Conservation (phyloP, 2,888 invertebrate species). For the Athripsodes cinereus region DNA sequence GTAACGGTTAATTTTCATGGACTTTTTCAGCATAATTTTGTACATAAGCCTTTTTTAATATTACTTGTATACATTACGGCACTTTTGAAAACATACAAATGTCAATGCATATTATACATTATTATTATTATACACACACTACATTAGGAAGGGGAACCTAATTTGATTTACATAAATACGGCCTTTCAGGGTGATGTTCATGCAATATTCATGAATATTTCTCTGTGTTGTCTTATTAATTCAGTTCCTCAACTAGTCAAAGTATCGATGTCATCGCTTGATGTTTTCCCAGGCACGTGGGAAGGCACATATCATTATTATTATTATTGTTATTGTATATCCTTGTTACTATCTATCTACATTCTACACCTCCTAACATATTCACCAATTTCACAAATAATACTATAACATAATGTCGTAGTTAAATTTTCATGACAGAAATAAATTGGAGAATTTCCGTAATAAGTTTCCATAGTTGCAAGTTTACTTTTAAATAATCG, state of each 20-base stretch:
- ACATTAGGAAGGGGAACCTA: conserved; percentile 23
- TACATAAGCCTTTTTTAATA: not conserved
- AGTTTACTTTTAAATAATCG: too few species aligned
- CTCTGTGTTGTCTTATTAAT: conserved; percentile 26
- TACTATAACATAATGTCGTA: too few species aligned
- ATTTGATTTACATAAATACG: conserved; percentile 27
- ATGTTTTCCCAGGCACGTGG: conserved; percentile 17
- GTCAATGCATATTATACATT: conserved; percentile 9
- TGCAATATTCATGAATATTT: conserved; percentile 27
- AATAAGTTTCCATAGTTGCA: too few species aligned
- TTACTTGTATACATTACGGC: conserved; percentile 1
- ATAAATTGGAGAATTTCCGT: too few species aligned
- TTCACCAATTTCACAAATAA: too few species aligned
- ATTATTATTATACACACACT: not conserved
- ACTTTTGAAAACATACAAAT: conserved; percentile 11
- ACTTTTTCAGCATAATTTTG: not conserved
- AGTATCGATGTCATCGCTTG: conserved; percentile 24
- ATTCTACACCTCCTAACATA: too few species aligned
- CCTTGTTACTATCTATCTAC: too few species aligned
- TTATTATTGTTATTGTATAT: too few species aligned
- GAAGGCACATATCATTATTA: not conserved
- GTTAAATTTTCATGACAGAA: too few species aligned
- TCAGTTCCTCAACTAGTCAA: conserved; percentile 24
- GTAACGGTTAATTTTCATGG: not conserved
- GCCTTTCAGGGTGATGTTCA: conserved; percentile 20